A percentile compares a stretch with the other conserved stretches of the same genome.
Evolutionary conservation across 2,888 invertebrate genomes (phyloP).

Genomic region (Acleris holmiana): DNA sequence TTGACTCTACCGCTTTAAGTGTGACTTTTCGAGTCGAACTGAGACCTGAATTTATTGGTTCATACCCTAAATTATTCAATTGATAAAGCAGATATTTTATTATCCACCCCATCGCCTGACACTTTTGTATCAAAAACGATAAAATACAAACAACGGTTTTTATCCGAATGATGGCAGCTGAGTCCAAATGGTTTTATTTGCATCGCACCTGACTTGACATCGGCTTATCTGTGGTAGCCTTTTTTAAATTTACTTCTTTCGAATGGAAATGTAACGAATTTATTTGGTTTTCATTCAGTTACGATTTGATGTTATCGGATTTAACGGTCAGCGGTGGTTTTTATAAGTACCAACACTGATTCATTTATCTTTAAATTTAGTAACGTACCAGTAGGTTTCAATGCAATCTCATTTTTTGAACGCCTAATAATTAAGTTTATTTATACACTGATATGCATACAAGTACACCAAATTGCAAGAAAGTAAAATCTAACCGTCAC

Average conservation of each 20-base stretch:
- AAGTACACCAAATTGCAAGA: too few species aligned
- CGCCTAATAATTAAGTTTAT: too few species aligned
- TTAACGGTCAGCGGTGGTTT: not conserved
- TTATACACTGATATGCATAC: too few species aligned
- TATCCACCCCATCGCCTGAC: constrained; percentile 1
- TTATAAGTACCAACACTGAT: too few species aligned
- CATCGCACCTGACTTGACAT: constrained; percentile 43
- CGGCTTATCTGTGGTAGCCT: constrained; percentile 49
- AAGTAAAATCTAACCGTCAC: too few species aligned
- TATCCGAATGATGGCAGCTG: constrained; percentile 23
- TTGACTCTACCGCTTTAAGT: too few species aligned
- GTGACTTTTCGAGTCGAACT: too few species aligned
- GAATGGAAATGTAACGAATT: constrained; percentile 38
- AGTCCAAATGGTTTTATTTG: constrained; percentile 35
- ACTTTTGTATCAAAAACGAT: constrained; percentile 21
- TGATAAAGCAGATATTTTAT: not conserved
- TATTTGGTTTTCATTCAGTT: constrained; percentile 30
- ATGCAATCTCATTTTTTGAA: too few species aligned
- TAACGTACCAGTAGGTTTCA: too few species aligned
- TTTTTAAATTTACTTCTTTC: constrained; percentile 43
- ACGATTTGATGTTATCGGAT: constrained; percentile 30
- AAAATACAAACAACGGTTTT: constrained; percentile 21
- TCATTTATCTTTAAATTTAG: too few species aligned
- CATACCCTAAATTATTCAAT: not conserved
- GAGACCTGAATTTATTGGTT: not conserved